phyloP scores from a whole-genome alignment of 1,140 invertebrate genomes.

The Chironomus tepperi region DNA sequence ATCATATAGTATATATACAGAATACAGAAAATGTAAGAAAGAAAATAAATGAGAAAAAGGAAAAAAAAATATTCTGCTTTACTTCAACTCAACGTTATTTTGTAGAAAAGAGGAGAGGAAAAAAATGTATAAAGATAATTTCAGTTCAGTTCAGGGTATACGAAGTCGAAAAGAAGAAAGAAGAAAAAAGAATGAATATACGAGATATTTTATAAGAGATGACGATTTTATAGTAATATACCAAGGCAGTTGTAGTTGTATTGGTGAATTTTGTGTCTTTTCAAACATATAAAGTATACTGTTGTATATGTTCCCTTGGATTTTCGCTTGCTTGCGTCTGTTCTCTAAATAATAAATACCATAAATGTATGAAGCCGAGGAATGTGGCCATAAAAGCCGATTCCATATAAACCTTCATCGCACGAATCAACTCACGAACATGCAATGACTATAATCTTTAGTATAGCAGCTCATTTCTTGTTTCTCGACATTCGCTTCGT shows the following conservation, averaged over 20 bases:
- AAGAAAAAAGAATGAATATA: constrained; percentile 21
- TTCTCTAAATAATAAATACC: constrained; percentile 24
- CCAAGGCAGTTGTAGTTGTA: not conserved
- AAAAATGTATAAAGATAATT: not conserved
- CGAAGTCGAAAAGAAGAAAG: constrained; percentile 9
- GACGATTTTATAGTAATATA: constrained; percentile 24
- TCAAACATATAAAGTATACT: constrained; percentile 2
- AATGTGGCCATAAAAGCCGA: constrained; percentile 6
- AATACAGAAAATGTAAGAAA: constrained; percentile 11
- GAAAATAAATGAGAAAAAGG: not conserved
- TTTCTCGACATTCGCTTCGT: not conserved
- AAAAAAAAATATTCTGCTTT: constrained; percentile 3
- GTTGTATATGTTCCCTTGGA: constrained; percentile 18
- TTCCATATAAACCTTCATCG: not conserved
- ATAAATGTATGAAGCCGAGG: constrained; percentile 17
- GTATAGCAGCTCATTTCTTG: not conserved
- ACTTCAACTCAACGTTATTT: constrained; percentile 16
- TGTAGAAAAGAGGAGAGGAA: not conserved
- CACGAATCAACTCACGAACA: not conserved
- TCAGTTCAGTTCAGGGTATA: constrained; percentile 10
- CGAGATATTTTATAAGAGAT: constrained; percentile 24
- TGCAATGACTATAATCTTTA: not conserved
- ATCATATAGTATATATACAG: not conserved
- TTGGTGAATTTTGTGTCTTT: constrained; percentile 1
- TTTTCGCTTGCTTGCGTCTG: constrained; percentile 23